phyloP scores from a whole-genome alignment of 2,113 vertebrate species.

The Heliornis fulica region DNA sequence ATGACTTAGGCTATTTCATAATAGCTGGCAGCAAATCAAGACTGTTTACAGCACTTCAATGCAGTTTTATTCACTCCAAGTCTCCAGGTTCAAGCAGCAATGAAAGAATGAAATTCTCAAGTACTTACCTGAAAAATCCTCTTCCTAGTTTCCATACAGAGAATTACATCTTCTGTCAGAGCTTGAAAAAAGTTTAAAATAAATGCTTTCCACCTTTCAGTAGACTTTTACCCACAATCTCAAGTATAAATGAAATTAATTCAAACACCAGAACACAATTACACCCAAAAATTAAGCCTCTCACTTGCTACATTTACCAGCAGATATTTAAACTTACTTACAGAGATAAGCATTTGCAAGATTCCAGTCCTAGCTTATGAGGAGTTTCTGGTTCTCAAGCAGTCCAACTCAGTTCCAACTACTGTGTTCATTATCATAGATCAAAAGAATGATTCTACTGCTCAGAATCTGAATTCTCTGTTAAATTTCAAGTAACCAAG shows the following conservation, averaged over 20 bases:
- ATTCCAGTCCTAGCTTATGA: neutral
- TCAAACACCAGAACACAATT: neutral
- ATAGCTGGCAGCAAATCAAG: neutral
- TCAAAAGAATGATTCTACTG: neutral
- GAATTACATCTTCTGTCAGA: neutral
- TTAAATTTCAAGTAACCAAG: neutral
- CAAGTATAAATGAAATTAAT: neutral
- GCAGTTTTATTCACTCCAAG: neutral
- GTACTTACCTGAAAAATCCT: neutral
- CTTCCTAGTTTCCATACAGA: neutral
- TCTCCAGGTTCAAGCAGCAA: neutral
- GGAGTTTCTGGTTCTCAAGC: neutral
- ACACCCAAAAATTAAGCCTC: neutral
- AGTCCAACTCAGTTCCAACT: neutral
- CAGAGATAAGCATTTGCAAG: neutral
- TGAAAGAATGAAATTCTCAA: neutral
- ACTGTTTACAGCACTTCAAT: neutral
- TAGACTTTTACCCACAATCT: neutral
- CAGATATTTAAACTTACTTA: neutral
- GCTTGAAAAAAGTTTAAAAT: fast-evolving
- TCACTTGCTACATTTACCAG: neutral
- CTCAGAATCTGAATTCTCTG: neutral
- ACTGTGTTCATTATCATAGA: neutral
- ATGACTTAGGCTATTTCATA: neutral
- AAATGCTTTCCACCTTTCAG: neutral